phyloP scores from a whole-genome alignment of 2,113 vertebrate species.

The Cyanistes caeruleus region DNA sequence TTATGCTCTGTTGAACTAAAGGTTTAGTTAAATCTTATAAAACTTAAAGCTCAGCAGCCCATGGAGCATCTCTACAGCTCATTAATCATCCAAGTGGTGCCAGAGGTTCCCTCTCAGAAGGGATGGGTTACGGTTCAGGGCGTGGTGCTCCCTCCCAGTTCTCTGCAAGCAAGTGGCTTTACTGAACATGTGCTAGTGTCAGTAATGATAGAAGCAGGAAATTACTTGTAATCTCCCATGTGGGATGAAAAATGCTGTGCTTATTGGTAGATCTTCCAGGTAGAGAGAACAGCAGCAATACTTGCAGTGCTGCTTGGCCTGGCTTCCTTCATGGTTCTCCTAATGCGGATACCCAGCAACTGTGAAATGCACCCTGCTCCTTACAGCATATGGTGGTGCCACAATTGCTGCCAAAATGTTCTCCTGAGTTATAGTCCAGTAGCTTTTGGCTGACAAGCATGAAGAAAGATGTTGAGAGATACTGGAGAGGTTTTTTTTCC shows the following conservation, averaged over 20 bases:
- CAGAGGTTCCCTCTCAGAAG: not conserved
- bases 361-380: not conserved
- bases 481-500: not conserved
- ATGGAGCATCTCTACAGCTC: not conserved
- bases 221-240: not conserved
- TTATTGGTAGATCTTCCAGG: not conserved
- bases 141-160: not conserved
- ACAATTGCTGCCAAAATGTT: not conserved
- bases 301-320: not conserved
- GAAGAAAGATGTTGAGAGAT: not conserved
- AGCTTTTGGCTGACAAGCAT: not conserved
- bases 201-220: not conserved
- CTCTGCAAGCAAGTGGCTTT: not conserved
- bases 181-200: not conserved
- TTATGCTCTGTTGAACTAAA: not conserved
- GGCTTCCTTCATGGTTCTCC: not conserved
- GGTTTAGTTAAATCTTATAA: not conserved
- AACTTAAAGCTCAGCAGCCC: not conserved
- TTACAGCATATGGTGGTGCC: not conserved
- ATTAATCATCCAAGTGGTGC: not conserved
- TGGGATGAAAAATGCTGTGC: not conserved
- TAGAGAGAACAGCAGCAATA: not conserved
- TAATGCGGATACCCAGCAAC: not conserved
- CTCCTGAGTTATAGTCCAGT: not conserved
- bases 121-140: not conserved